Percentiles rank a stretch among this genome's conserved stretches.
phyloP scores from a whole-genome alignment of 2,888 invertebrate genomes.

The Ophonus ardosiacus region DNA sequence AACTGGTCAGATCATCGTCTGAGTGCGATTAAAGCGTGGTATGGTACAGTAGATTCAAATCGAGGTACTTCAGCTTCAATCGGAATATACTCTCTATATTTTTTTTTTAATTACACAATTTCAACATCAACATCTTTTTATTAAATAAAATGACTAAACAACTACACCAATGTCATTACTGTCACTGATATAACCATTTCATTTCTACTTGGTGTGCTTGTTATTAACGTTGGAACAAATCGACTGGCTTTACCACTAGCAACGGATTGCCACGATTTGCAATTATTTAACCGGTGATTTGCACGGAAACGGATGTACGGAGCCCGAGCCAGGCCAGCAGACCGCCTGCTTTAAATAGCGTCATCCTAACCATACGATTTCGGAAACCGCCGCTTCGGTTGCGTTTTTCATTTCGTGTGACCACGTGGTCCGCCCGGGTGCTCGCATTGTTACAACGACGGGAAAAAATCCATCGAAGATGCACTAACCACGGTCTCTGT shows the following conservation, averaged over 20 bases:
- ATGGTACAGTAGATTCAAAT: too few relatives aligned
- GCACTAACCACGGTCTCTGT: not conserved
- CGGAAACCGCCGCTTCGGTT: constrained; percentile 35
- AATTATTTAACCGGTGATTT: constrained; percentile 52
- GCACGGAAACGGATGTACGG: constrained; percentile 14
- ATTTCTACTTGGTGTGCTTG: not conserved
- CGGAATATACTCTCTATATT: too few relatives aligned
- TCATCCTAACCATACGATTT: constrained; percentile 8
- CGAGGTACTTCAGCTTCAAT: too few relatives aligned
- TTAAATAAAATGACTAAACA: too few relatives aligned
- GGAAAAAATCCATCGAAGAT: constrained; percentile 8
- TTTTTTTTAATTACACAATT: too few relatives aligned
- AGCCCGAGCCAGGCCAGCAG: not conserved
- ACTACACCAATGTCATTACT: too few relatives aligned
- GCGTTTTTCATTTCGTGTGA: constrained; percentile 43
- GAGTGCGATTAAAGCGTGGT: too few relatives aligned
- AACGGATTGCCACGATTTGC: constrained; percentile 51
- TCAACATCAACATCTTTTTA: too few relatives aligned
- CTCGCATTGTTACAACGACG: constrained; percentile 9
- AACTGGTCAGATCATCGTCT: too few relatives aligned
- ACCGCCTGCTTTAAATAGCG: constrained; percentile 38
- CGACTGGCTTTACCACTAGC: constrained; percentile 27
- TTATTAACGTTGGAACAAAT: constrained; percentile 57
- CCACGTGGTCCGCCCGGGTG: not conserved
- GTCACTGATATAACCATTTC: too few relatives aligned